These are phyloP conservation scores for Colinus virginianus DNA, from an alignment of 2,113 vertebrate species.

Conservation along the genomic window DNA sequence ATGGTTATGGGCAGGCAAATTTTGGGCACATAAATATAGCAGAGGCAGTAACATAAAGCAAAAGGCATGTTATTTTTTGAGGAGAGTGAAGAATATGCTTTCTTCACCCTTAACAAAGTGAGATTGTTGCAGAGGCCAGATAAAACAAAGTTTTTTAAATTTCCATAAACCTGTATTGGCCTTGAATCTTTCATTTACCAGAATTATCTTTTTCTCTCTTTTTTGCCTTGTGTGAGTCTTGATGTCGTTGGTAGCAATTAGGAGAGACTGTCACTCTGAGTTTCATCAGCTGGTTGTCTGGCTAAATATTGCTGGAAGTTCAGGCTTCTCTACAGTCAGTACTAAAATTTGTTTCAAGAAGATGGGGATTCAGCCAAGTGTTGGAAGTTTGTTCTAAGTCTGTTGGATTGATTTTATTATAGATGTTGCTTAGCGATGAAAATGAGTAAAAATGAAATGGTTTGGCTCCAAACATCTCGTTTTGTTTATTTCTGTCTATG, in stretches of 20 bases:
- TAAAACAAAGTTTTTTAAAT: not conserved
- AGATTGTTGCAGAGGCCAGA: not conserved
- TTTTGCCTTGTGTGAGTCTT: not conserved
- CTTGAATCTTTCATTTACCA: not conserved
- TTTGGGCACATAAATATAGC: not conserved
- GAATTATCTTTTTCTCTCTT: not conserved
- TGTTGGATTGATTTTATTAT: not conserved
- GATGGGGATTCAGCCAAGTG: not conserved
- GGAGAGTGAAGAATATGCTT: not conserved
- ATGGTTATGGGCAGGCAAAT: not conserved
- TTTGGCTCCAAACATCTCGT: not conserved
- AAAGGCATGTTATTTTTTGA: not conserved
- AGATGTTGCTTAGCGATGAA: not conserved
- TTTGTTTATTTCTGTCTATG: not conserved
- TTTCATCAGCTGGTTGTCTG: not conserved
- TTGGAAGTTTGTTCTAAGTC: not conserved
- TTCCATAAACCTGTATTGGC: rapidly evolving
- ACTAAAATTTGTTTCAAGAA: not conserved
- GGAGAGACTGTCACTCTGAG: not conserved
- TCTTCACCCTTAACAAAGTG: not conserved
- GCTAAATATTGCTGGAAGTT: not conserved
- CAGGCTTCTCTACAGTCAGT: not conserved
- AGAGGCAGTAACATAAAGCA: not conserved
- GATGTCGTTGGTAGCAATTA: not conserved
- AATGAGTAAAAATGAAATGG: not conserved